These are phyloP conservation scores for Sorex fumeus DNA, from an alignment of 2,113 vertebrate species.

Conservation along the genomic window DNA sequence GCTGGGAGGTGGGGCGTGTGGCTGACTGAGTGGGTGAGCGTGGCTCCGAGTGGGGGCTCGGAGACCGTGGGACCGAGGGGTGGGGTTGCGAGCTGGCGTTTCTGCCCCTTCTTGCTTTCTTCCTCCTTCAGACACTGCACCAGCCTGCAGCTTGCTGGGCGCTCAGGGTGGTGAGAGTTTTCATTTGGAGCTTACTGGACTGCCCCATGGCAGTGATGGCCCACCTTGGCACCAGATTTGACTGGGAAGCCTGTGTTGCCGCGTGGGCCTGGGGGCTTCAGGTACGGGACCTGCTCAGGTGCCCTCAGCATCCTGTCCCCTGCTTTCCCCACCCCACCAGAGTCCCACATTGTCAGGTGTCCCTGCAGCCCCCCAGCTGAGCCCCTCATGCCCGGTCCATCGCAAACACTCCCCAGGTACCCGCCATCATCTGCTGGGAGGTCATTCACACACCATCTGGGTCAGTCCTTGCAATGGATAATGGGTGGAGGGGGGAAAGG, in stretches of 20 bases:
- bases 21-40: background rate
- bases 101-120: background rate
- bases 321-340: background rate
- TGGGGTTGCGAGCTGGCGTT: background rate
- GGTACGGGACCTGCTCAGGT: background rate
- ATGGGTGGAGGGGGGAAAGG: background rate
- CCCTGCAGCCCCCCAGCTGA: background rate
- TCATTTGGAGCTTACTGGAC: conserved; percentile 74
- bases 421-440: background rate
- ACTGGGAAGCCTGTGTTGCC: too few species aligned
- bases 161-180: conserved; percentile 83
- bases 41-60: background rate
- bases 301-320: background rate
- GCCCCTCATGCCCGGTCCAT: background rate
- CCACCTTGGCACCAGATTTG: background rate
- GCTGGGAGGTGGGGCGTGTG: background rate
- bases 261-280: background rate
- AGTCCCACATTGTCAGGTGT: background rate
- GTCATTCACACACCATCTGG: background rate
- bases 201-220: too few species aligned
- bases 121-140: conserved; percentile 33
- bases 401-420: background rate
- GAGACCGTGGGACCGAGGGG: background rate
- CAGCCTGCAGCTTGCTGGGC: conserved; percentile 75
- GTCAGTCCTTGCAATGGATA: background rate